These are phyloP conservation scores for Phrynocephalus versicolor DNA, from an alignment of 2,113 vertebrate genomes.

Conservation along the genomic window DNA sequence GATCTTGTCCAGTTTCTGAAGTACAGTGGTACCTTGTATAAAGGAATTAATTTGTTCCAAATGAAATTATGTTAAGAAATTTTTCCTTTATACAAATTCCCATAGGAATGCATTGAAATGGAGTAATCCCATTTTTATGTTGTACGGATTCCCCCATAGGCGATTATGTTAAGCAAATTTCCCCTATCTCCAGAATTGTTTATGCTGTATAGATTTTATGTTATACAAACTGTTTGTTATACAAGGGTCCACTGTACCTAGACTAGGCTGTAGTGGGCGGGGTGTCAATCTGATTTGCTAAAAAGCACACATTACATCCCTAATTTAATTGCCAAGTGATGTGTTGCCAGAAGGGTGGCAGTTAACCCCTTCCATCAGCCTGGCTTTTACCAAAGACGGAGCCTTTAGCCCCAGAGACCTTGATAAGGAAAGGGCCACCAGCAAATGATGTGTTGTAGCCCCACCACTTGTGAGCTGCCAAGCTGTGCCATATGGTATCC, in stretches of 20 bases:
- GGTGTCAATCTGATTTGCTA: background rate
- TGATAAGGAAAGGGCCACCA: background rate
- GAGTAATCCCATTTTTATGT: too few relatives aligned
- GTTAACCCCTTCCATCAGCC: background rate
- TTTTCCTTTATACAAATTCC: too few relatives aligned
- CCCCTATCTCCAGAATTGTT: too few relatives aligned
- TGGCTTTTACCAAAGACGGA: background rate
- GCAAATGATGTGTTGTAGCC: background rate
- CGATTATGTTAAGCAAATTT: too few relatives aligned
- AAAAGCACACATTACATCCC: background rate
- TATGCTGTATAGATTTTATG: too few relatives aligned
- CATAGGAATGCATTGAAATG: too few relatives aligned
- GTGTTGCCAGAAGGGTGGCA: background rate
- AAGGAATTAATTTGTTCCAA: too few relatives aligned
- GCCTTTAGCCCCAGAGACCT: background rate
- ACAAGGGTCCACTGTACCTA: too few relatives aligned
- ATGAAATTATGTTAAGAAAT: too few relatives aligned
- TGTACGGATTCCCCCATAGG: too few relatives aligned
- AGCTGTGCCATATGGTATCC: background rate
- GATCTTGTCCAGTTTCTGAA: background rate
- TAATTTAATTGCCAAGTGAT: background rate
- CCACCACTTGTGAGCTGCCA: background rate
- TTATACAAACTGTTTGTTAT: too few relatives aligned
- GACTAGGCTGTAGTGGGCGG: background rate
- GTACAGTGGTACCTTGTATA: too few relatives aligned